Percentiles rank a stretch among this genome's conserved stretches.
Evolutionary conservation across 2,888 invertebrate genomes (phyloP).

Genomic region (Herminia tarsipennalis): DNA sequence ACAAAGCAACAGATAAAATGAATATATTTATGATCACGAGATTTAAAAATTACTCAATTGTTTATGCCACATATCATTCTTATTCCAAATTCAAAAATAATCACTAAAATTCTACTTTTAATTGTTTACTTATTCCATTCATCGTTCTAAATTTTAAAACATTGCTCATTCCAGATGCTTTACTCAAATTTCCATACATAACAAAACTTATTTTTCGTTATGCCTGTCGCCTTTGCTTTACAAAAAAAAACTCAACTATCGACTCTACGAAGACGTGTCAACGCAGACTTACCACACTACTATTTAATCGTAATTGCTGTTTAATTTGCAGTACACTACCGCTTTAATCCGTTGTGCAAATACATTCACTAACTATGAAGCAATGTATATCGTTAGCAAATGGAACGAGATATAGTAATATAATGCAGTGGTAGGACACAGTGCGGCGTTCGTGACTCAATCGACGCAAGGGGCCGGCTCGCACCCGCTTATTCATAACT

Average conservation of each 20-base stretch:
- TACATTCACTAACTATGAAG: slow-evolving; percentile 30
- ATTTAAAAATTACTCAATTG: no score
- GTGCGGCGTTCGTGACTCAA: slow-evolving; percentile 72
- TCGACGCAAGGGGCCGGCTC: slow-evolving; percentile 66
- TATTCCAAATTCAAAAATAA: no score
- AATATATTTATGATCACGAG: no score
- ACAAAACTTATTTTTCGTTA: slow-evolving; percentile 4
- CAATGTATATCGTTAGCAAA: slow-evolving; percentile 51
- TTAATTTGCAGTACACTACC: slow-evolving; percentile 26
- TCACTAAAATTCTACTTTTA: no score
- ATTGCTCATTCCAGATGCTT: background rate
- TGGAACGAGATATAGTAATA: slow-evolving; percentile 49
- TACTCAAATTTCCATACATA: background rate
- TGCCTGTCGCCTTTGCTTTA: background rate
- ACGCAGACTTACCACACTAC: slow-evolving; percentile 12
- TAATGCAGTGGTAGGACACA: slow-evolving; percentile 55
- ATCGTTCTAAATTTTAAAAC: no score
- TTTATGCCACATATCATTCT: no score
- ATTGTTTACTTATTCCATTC: no score
- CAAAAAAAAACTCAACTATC: slow-evolving; percentile 25
- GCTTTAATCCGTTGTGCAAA: background rate
- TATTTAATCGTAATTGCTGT: slow-evolving; percentile 6
- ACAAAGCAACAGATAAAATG: background rate
- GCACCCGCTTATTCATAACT: slow-evolving; percentile 52
- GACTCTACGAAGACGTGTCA: slow-evolving; percentile 37